A percentile compares a stretch with the other conserved stretches of the same genome.
Conservation (phyloP, 2,888 invertebrate species). For the Adela reaumurella region DNA sequence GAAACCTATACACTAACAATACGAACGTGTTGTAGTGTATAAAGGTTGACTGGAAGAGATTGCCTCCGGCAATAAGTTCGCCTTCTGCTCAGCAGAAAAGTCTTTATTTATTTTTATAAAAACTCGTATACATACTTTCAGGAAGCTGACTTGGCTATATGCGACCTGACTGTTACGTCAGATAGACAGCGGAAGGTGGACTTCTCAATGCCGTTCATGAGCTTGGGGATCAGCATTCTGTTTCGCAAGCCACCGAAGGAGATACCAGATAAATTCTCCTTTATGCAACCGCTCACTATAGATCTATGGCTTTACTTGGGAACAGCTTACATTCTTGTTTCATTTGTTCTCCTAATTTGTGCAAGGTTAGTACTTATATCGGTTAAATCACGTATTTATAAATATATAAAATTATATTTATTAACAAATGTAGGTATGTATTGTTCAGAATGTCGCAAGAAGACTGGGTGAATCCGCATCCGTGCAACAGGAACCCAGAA, state of each 20-base stretch:
- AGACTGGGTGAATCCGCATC: conserved; percentile 93
- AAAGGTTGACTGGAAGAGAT: too few relatives aligned
- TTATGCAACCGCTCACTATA: conserved; percentile 76
- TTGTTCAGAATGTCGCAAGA: conserved; percentile 76
- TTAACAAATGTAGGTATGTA: neutral
- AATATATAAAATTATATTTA: neutral
- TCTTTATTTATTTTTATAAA: too few relatives aligned
- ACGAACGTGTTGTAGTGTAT: too few relatives aligned
- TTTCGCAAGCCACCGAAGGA: conserved; percentile 73
- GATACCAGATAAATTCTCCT: conserved; percentile 82
- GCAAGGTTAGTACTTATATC: conserved; percentile 56
- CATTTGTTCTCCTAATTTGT: conserved; percentile 75
- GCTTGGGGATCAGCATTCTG: conserved; percentile 84
- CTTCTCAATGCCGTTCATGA: conserved; percentile 96
- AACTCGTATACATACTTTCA: conserved; percentile 53
- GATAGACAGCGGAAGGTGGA: conserved; percentile 82
- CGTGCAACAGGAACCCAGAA: conserved; percentile 78
- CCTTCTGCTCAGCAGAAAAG: too few relatives aligned
- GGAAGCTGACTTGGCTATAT: conserved; percentile 90
- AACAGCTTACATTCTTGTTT: conserved; percentile 78
- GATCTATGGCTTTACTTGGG: conserved; percentile 88
- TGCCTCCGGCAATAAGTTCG: too few relatives aligned
- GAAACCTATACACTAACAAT: too few relatives aligned
- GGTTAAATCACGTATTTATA: too few relatives aligned
- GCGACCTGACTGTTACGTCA: conserved; percentile 92